Conservation (phyloP, 1,140 invertebrate genomes). For the Ostrea edulis region DNA sequence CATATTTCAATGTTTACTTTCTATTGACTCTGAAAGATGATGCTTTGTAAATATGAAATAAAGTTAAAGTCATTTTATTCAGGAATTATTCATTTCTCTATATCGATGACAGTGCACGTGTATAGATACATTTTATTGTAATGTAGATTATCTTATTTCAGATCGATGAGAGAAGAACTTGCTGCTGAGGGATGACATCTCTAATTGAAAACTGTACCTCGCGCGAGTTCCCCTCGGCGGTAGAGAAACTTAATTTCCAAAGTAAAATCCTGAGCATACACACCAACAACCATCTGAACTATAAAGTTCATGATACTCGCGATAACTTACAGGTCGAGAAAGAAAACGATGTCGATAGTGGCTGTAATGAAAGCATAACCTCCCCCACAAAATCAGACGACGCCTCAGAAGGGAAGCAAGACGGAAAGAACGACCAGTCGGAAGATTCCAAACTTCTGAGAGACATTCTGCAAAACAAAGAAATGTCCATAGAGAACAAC, state of each 20-base stretch:
- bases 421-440: slow-evolving; percentile 61
- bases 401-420: slow-evolving; percentile 27
- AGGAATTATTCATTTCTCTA: neutral
- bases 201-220: slow-evolving; percentile 36
- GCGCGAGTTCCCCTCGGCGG: slow-evolving; percentile 21
- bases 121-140: neutral
- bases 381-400: slow-evolving; percentile 44
- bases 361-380: slow-evolving; percentile 36
- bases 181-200: slow-evolving; percentile 35
- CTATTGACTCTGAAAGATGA: slow-evolving; percentile 12
- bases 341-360: slow-evolving; percentile 40
- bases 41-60: slow-evolving; percentile 6
- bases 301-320: slow-evolving; percentile 16
- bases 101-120: neutral
- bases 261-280: slow-evolving; percentile 34
- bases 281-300: slow-evolving; percentile 34
- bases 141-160: neutral
- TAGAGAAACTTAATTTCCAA: slow-evolving; percentile 30
- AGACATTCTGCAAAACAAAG: slow-evolving; percentile 80
- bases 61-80: neutral
- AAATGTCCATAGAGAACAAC: slow-evolving; percentile 66
- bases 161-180: neutral
- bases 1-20: slow-evolving; percentile 13
- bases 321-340: slow-evolving; percentile 15
- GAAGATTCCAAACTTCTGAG: slow-evolving; percentile 79